These are phyloP conservation scores for Parazoanthus darwini DNA, from an alignment of 92 coral and sea anemone genomes.

Conservation along the genomic window DNA sequence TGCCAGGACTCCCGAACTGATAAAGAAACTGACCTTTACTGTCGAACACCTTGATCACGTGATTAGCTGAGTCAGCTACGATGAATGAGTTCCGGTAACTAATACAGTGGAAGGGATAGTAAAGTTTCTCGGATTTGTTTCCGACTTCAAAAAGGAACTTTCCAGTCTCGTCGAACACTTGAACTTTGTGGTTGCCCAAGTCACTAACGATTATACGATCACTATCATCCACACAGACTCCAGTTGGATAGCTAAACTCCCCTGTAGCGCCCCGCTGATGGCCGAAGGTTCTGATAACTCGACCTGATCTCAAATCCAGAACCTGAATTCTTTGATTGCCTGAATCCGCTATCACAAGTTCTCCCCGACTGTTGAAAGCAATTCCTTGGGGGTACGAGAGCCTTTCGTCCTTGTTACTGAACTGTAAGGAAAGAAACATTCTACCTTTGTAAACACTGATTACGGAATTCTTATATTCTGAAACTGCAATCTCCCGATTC, in stretches of 20 bases:
- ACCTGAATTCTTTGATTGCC: constrained; percentile 40
- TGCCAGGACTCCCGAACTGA: not conserved
- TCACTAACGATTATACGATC: constrained; percentile 28
- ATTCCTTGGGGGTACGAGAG: not conserved
- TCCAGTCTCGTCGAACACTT: constrained; percentile 42
- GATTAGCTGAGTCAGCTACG: constrained; percentile 7
- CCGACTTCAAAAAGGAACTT: constrained; percentile 33
- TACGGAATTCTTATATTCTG: constrained; percentile 24
- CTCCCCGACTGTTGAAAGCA: constrained; percentile 17
- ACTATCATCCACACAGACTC: constrained; percentile 9
- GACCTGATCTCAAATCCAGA: constrained; percentile 14
- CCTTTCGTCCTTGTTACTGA: not conserved
- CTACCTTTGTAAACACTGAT: constrained; percentile 40
- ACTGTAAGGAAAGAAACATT: not conserved
- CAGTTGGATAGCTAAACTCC: constrained; percentile 5
- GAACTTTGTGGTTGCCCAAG: constrained; percentile 25
- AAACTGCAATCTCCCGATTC: constrained; percentile 38
- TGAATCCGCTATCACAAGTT: constrained; percentile 8
- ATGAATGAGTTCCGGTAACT: constrained; percentile 25
- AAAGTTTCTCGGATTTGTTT: not conserved
- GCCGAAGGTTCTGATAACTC: no score
- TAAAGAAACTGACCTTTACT: no score
- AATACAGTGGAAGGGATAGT: not conserved
- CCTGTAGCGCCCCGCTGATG: no score
- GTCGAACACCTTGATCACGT: constrained; percentile 14